Base-by-base conservation (phyloP, 2,113 vertebrate species). In the Protobothrops mucrosquamatus region DNA sequence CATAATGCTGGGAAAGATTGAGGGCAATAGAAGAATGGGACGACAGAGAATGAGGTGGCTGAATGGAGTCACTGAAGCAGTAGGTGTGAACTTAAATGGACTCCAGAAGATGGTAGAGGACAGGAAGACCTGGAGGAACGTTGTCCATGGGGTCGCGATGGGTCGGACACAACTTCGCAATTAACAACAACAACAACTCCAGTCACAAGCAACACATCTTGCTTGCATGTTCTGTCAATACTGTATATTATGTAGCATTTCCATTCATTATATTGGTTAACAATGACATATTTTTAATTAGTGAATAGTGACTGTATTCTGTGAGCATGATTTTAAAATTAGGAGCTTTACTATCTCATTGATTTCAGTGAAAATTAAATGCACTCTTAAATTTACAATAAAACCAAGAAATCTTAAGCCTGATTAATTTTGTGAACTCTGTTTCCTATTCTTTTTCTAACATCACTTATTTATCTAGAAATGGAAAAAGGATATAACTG, bases 201-300 rank as follows among this genome's bases (percentile, higher is more conserved):
- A n/a, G 29, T 69, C 29, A 69, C 29, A 69, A 69, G 61, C 29
- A 69, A 14, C 26, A 69, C 26, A 69, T 69, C 4, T 14, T n/a
- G 29, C 3, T 64, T 74, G 15, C 69, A 74, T 74, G 14, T 74
- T 74, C n/a, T 39, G n/a, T 81, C 69, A 81, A 81, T 81, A 22
- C n/a, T 39, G 69, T 81, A 81, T 20, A 39, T 81, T 81, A 39
- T 81, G 18, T 39, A 39, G 34, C 34, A 39, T 81, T 39, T 81
- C 34, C 69, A 39, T 39, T 81, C 69, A 39, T 39, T 81, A 7
- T 81, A 6, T 39, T 81, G 22, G 34, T 81, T 81, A 81, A 39
- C 20, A 22, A 81, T 81, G 7, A 81, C 56, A 43, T 96, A 92
- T 91, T 95, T 95, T 95, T 64, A 97, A 96, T 94, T 94, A 96